These are phyloP conservation scores for Phyllotreta cruciferae DNA, from an alignment of 2,888 invertebrate genomes.

Conservation along the genomic window DNA sequence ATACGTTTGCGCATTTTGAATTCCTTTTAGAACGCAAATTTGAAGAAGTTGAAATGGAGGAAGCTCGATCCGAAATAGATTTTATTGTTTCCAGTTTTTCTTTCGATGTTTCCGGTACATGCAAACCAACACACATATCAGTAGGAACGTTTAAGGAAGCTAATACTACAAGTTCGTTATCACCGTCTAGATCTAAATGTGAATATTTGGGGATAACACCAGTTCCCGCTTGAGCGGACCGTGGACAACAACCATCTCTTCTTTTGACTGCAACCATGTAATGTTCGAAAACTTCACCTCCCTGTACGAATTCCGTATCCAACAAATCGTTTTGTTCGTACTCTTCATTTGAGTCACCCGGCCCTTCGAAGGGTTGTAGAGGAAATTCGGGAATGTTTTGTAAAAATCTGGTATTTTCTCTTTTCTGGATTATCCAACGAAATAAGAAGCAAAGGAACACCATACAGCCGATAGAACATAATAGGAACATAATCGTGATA, in stretches of 20 bases:
- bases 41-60: slow-evolving; percentile 9
- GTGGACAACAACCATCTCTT: slow-evolving; percentile 25
- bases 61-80: slow-evolving; percentile 3
- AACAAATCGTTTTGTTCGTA: slow-evolving; percentile 24
- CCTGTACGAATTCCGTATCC: slow-evolving; percentile 35
- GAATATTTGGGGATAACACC: slow-evolving; percentile 26
- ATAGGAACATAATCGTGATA: slow-evolving; percentile 25
- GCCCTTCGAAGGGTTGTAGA: slow-evolving; percentile 34
- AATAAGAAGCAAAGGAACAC: slow-evolving; percentile 34
- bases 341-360: slow-evolving; percentile 27
- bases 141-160: slow-evolving; percentile 38
- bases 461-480: slow-evolving; percentile 34
- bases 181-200: slow-evolving; percentile 35
- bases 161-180: slow-evolving; percentile 39
- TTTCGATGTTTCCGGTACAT: slow-evolving; percentile 33
- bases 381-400: slow-evolving; percentile 33
- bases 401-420: slow-evolving; percentile 25
- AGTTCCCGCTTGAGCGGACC: slow-evolving; percentile 18
- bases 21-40: background rate
- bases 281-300: slow-evolving; percentile 38
- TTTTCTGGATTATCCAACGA: slow-evolving; percentile 34
- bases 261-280: slow-evolving; percentile 35
- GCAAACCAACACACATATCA: slow-evolving; percentile 38
- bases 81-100: slow-evolving; percentile 24
- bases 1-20: background rate